A percentile compares a stretch with the other conserved stretches of the same genome.
Evolutionary conservation across 2,888 invertebrate genomes (phyloP).

Genomic region (Coenonympha arcania): DNA sequence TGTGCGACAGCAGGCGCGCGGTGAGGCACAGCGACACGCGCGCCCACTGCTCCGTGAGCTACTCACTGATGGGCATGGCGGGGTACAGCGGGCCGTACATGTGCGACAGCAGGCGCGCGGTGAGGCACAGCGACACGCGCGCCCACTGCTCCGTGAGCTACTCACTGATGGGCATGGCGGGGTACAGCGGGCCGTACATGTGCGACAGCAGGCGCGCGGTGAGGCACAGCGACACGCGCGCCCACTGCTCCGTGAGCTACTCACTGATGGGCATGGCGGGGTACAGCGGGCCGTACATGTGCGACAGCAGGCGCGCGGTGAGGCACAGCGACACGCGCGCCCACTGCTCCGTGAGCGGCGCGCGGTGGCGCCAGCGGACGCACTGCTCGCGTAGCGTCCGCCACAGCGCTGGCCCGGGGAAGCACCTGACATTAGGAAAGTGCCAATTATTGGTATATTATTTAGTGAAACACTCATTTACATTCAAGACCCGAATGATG

Average conservation of each 20-base stretch:
- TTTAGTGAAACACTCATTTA: too few relatives aligned
- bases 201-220: conserved; percentile 88
- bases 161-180: conserved; percentile 81
- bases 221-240: conserved; percentile 90
- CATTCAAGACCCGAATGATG: too few relatives aligned
- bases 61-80: conserved; percentile 79
- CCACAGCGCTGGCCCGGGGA: conserved; percentile 96
- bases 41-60: conserved; percentile 95
- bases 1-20: conserved; percentile 85
- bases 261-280: conserved; percentile 82
- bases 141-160: conserved; percentile 96
- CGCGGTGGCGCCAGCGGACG: conserved; percentile 93
- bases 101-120: conserved; percentile 85
- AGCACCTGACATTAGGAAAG: too few relatives aligned
- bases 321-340: conserved; percentile 92
- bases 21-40: conserved; percentile 92
- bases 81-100: conserved; percentile 92
- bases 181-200: conserved; percentile 91
- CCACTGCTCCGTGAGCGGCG: conserved; percentile 95
- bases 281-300: conserved; percentile 91
- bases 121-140: conserved; percentile 90
- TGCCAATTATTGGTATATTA: too few relatives aligned
- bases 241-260: conserved; percentile 95
- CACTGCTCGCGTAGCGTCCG: conserved; percentile 95
- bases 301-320: conserved; percentile 85